Percentiles rank a stretch among this genome's conserved stretches.
Evolutionary conservation across 2,888 invertebrate species (phyloP).

Genomic region (Isoperla grammatica): DNA sequence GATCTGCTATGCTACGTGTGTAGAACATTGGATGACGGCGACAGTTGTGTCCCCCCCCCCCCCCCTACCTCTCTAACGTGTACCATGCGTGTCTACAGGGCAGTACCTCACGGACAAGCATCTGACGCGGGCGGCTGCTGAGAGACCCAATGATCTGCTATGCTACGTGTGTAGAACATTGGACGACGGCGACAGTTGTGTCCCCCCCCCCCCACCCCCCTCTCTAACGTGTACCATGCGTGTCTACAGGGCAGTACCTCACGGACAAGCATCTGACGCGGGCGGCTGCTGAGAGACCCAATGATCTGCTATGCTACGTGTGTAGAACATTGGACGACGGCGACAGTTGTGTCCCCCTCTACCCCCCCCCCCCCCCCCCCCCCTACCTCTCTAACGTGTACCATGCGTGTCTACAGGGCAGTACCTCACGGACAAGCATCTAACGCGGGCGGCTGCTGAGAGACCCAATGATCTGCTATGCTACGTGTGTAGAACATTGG

Average conservation of each 20-base stretch:
- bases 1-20: conserved; percentile 79
- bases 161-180: conserved; percentile 78
- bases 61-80: no score
- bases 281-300: conserved; percentile 68
- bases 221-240: no score
- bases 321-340: conserved; percentile 74
- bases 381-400: no score
- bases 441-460: conserved; percentile 72
- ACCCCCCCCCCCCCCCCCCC: no score
- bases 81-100: no score
- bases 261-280: conserved; percentile 60
- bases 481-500: conserved; percentile 73
- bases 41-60: conserved; percentile 63
- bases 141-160: conserved; percentile 71
- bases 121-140: conserved; percentile 72
- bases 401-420: not conserved
- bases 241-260: not conserved
- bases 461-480: conserved; percentile 76
- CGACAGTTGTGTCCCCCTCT: conserved; percentile 64
- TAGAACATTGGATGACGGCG: conserved; percentile 68
- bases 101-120: conserved; percentile 42
- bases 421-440: conserved; percentile 45
- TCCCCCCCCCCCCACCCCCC: no score
- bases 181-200: conserved; percentile 65
- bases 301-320: conserved; percentile 75